A percentile compares a stretch with the other conserved stretches of the same genome.
Evolutionary conservation across 1,140 invertebrate species (phyloP).

Genomic region (Arion vulgaris): DNA sequence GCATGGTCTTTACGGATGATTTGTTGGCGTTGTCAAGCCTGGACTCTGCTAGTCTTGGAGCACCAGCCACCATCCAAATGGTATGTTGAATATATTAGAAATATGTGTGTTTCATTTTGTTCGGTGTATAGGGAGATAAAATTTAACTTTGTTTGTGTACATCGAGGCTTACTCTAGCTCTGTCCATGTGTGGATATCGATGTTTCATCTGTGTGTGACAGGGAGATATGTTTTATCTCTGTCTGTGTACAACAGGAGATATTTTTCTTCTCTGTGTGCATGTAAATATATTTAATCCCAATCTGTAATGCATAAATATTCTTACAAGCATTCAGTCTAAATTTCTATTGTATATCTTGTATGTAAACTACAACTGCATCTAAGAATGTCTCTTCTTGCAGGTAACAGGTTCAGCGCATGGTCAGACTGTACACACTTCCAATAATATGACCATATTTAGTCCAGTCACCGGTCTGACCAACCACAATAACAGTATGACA

Average conservation of each 20-base stretch:
- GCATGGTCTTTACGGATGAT: slow-evolving; percentile 68
- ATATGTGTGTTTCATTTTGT: not conserved
- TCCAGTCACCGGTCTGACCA: slow-evolving; percentile 18
- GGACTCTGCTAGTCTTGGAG: slow-evolving; percentile 52
- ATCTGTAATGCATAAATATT: too few species aligned
- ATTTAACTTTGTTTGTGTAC: not conserved
- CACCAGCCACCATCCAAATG: slow-evolving; percentile 65
- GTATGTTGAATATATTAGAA: slow-evolving; percentile 45
- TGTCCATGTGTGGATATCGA: not conserved
- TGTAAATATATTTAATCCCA: too few species aligned
- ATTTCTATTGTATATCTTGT: too few species aligned
- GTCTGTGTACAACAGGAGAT: too few species aligned
- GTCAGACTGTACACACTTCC: slow-evolving; percentile 15
- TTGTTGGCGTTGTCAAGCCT: slow-evolving; percentile 66
- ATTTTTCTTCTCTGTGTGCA: too few species aligned
- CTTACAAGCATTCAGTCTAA: too few species aligned
- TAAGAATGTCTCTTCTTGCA: not conserved
- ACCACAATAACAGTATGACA: not conserved
- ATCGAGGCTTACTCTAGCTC: not conserved
- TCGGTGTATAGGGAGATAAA: not conserved
- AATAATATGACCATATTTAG: slow-evolving; percentile 36
- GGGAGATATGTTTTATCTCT: too few species aligned
- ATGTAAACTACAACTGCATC: too few species aligned
- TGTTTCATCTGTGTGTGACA: too few species aligned
- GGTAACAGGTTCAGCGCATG: slow-evolving; percentile 21